Evolutionary conservation across 2,888 invertebrate genomes (phyloP).

Genomic region (Subacronicta megacephala): DNA sequence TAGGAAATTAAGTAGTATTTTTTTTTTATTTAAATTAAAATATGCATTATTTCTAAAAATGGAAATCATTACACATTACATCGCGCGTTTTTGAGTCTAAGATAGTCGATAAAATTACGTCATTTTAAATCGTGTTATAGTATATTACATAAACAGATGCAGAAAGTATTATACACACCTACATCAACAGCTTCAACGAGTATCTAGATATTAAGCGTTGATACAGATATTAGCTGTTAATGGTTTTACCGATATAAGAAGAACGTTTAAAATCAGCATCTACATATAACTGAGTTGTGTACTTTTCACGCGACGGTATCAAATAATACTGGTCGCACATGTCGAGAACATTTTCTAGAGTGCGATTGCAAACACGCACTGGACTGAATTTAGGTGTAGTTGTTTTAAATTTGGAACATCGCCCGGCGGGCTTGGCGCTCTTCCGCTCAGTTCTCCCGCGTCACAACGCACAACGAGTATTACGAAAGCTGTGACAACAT

Average conservation of each 20-base stretch:
- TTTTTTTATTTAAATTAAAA: neutral
- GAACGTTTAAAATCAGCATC: conserved; percentile 29
- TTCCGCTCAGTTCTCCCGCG: conserved; percentile 73
- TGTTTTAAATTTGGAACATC: conserved; percentile 85
- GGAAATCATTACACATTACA: too few species aligned
- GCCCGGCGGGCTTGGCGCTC: conserved; percentile 81
- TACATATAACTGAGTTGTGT: conserved; percentile 16
- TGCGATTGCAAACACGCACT: conserved; percentile 67
- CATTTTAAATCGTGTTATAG: neutral
- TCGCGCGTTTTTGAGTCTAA: neutral
- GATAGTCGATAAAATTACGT: too few species aligned
- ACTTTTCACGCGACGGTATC: conserved; percentile 50
- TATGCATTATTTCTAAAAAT: too few species aligned
- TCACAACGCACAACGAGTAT: conserved; percentile 70
- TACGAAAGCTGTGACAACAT: conserved; percentile 66
- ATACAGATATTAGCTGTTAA: conserved; percentile 21
- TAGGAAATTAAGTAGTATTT: too few species aligned
- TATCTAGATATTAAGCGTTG: conserved; percentile 31
- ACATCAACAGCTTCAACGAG: conserved; percentile 8
- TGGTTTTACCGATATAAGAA: conserved; percentile 27
- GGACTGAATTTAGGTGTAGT: conserved; percentile 77
- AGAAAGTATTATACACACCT: conserved; percentile 7
- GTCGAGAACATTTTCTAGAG: conserved; percentile 64
- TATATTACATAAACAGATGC: conserved; percentile 3
- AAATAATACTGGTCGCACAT: conserved; percentile 59